phyloP scores from a whole-genome alignment of 2,888 invertebrate species.

The Drosophila lutescens region DNA sequence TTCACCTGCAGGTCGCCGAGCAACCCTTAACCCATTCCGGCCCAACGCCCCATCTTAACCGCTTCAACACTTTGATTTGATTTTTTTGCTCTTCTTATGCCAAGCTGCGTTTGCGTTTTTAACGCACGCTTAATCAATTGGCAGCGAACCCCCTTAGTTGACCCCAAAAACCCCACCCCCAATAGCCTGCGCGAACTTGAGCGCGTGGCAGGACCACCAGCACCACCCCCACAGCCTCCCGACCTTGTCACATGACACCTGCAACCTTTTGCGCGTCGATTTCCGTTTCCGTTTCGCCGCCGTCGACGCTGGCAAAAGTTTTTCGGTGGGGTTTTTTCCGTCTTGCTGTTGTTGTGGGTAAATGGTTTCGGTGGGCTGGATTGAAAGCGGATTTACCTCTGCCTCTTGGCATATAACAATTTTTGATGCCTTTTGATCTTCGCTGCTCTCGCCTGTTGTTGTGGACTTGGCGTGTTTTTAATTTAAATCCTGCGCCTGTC shows the following conservation, averaged over 20 bases:
- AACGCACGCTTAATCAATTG: conserved; percentile 72
- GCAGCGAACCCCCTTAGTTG: conserved; percentile 7
- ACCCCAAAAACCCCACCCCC: conserved; percentile 1
- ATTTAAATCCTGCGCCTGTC: conserved; percentile 82
- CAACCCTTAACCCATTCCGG: conserved; percentile 59
- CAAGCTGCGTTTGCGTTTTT: conserved; percentile 36
- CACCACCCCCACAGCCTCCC: conserved; percentile 21
- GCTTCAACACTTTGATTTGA: conserved; percentile 81
- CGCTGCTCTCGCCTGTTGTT: conserved; percentile 52
- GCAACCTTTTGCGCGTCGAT: conserved; percentile 80
- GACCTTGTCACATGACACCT: conserved; percentile 78
- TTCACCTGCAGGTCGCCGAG: conserved; percentile 55
- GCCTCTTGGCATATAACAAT: conserved; percentile 49
- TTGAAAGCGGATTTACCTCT: conserved; percentile 19
- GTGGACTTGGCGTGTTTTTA: conserved; percentile 82
- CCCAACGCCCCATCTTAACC: conserved; percentile 61
- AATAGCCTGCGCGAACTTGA: conserved; percentile 38
- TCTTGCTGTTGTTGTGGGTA: conserved; percentile 21
- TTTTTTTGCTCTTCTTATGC: conserved; percentile 47
- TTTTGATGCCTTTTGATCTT: conserved; percentile 81
- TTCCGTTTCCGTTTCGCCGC: conserved; percentile 76
- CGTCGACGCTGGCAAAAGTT: conserved; percentile 49
- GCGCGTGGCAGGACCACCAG: conserved; percentile 44
- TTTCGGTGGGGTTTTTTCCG: conserved; percentile 49
- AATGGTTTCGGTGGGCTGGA: conserved; percentile 3